A percentile compares a stretch with the other conserved stretches of the same genome.
These are phyloP conservation scores for Poeciliopsis retropinna DNA, from an alignment of 2,113 vertebrate species.

Conservation along the genomic window DNA sequence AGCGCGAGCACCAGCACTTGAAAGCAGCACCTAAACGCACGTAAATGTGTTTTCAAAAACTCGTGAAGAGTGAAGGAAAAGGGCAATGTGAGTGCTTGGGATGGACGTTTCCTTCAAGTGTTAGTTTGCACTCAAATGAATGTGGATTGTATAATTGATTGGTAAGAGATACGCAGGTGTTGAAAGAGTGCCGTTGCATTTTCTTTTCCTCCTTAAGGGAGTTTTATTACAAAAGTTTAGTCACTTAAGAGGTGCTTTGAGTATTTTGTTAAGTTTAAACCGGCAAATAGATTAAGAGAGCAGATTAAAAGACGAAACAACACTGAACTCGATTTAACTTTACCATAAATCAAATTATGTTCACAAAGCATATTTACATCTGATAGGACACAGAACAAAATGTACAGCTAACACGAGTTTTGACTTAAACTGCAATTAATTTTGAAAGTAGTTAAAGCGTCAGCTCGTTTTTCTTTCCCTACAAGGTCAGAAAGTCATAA, in stretches of 20 bases:
- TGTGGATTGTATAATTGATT: conserved; percentile 43
- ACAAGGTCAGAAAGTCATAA: conserved; percentile 63
- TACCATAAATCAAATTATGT: neutral
- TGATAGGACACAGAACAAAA: neutral
- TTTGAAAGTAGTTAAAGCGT: conserved; percentile 33
- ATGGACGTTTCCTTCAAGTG: conserved; percentile 54
- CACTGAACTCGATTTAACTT: neutral
- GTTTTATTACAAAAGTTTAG: neutral
- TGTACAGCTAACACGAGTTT: neutral
- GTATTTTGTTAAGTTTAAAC: neutral
- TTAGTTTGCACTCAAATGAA: conserved; percentile 47
- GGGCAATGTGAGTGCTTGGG: conserved; percentile 31
- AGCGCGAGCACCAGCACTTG: conserved; percentile 53
- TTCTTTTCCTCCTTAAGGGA: neutral
- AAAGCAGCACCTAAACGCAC: conserved; percentile 64
- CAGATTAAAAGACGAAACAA: neutral
- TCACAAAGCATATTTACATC: neutral
- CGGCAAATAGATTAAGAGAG: neutral
- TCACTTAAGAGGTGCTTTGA: neutral
- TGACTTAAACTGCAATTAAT: conserved; percentile 44
- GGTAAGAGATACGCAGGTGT: conserved; percentile 18
- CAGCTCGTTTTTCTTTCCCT: conserved; percentile 7
- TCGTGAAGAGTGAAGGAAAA: conserved; percentile 31
- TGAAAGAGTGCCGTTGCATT: neutral
- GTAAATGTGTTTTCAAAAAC: conserved; percentile 51